A percentile compares a stretch with the other conserved stretches of the same genome.
phyloP scores from a whole-genome alignment of 2,113 vertebrate genomes.

The Ovibos moschatus region DNA sequence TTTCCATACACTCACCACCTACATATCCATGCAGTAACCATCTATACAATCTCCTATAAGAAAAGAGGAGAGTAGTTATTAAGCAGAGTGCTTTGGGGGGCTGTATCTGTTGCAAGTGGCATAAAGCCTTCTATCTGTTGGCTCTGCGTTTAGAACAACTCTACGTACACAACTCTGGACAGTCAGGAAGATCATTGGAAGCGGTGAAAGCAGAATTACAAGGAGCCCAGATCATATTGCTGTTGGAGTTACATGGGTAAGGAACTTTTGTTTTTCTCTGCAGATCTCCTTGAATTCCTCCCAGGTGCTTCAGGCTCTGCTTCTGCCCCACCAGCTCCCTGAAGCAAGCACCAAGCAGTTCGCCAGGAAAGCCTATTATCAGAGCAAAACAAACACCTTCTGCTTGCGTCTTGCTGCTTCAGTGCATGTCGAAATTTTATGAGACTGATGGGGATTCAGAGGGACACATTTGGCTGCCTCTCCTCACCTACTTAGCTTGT shows the following conservation, averaged over 20 bases:
- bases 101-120: accelerated
- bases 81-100: not conserved
- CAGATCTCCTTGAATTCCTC: slow-evolving; percentile 24
- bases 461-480: not conserved
- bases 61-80: not conserved
- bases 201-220: not conserved
- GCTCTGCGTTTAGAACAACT: not conserved
- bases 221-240: not conserved
- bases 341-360: not conserved
- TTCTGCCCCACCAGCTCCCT: not conserved
- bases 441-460: not conserved
- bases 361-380: slow-evolving; percentile 20
- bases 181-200: not conserved
- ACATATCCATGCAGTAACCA: not conserved
- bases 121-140: not conserved
- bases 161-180: not conserved
- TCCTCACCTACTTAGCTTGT: not conserved
- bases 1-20: not conserved
- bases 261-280: slow-evolving; percentile 28
- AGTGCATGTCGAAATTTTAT: not conserved
- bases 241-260: not conserved
- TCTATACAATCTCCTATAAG: not conserved
- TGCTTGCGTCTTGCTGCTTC: not conserved
- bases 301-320: not conserved
- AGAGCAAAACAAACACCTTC: slow-evolving; percentile 56